Base-by-base conservation (phyloP, 2,113 vertebrate species). In the Catagonus wagneri region DNA sequence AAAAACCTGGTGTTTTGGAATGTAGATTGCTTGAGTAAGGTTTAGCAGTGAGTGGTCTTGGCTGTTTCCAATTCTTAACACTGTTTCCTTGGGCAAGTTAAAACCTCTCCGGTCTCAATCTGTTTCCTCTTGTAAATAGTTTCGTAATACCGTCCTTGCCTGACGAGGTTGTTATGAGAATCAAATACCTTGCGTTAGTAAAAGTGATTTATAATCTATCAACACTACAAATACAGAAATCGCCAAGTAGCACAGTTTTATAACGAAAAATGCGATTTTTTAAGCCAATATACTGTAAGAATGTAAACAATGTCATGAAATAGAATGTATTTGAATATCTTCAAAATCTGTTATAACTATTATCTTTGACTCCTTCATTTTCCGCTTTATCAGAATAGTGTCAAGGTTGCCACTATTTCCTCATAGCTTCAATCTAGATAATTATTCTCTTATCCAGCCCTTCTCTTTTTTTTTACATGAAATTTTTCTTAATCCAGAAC, bases 41-140 rank as follows among this genome's bases (percentile, higher is more conserved):
- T 25, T 90, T 50, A 44, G 60, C 34, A 22, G 34, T 32, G 69
- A n/a, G 63, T 39, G 76, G 52, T 83, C 44, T 50, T 44, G 34
- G 75, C 65, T 25, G 9, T 92, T 72, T 66, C 32, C 84, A 22
- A 1, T 65, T 66, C n/a, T n/a, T 19, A 22, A 22, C 44, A 44
- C 74, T 13, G 25, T 75, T 92, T 78, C 52, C 39, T 75, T 44
- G 94, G 91, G 76, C 96, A 68, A 80, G 96, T 88, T 93, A 39
- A 50, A 89, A n/a, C 93, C 50, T 75, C 72, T 56, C 85, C 17
- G 13, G n/a, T 58, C 71, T 83, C 56, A 34, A 50, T 90, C 74
- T 72, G 66, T 81, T 95, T 94, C 61, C 76, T 89, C 56, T 65
- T n/a, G 86, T 34, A 78, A 94, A 86, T 63, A 34, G 32, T 86